Base-by-base conservation (phyloP, 2,888 invertebrate species). In the Thyatira batis region DNA sequence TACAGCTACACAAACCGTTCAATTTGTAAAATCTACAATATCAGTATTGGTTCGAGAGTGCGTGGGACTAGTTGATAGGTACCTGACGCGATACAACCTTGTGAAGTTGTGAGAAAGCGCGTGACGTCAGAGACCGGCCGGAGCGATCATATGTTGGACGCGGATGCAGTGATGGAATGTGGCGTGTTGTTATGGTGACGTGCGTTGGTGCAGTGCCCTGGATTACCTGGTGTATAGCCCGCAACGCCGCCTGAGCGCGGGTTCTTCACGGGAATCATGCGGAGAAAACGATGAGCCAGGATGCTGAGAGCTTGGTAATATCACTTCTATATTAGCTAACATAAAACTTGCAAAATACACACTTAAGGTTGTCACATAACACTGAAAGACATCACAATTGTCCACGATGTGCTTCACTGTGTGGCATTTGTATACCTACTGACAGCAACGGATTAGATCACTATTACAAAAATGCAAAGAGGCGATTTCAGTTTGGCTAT, bases 281-380 rank as follows among this genome's bases (percentile, higher is more conserved):
- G 93, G 90, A 93, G 93, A 92, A 94, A 94, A 94, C 93, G 93
- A 94, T 94, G 94, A 94, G 92, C 93, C 89, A 92, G 85, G 94
- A 94, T 94, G 94, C 94, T 78, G 94, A 94, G 92, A 94, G 94
- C 93, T 94, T 94, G 94, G 94, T 94, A 92, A 91, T 92, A 89
- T 91, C 84, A 89, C 70, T 89, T 85, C 79, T 71, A 73, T 78
- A 76, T 74, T 78, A 57, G 54, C 62, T 65, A 61, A 53, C 20
- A 43, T 20, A 5, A 53, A 39, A 27, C 28, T 30, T 10, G 17
- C 3, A 33, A 44, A 5, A 49, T 49, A 13, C 27, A 23, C 28
- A 43, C 27, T 21, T 23, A 21, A n/a, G n/a, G 45, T 45, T 45
- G 1, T 45, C 20, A 45, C 21, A 21, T 20, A 20, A 45, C 21